Percentiles rank a stretch among this genome's conserved stretches.
Conservation (phyloP, 2,113 vertebrate species). For the Garra rufa region DNA sequence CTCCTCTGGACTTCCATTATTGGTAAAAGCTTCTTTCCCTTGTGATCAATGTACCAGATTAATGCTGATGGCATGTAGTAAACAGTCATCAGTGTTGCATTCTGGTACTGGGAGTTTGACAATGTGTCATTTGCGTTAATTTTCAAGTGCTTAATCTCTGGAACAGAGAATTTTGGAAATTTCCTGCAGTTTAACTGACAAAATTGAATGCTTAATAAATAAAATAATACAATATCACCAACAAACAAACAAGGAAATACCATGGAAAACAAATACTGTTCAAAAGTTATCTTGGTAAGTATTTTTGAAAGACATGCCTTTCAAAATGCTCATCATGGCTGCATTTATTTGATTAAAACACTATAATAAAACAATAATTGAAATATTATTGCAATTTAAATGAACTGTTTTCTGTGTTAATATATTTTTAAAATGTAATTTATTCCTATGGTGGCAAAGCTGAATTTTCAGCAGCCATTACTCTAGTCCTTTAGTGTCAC, state of each 20-base stretch:
- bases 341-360: neutral
- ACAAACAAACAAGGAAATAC: neutral
- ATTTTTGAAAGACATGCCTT: no score
- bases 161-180: neutral
- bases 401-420: neutral
- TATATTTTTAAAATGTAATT: neutral
- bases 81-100: neutral
- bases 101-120: neutral
- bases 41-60: constrained; percentile 53
- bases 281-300: no score
- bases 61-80: constrained; percentile 11
- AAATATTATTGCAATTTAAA: neutral
- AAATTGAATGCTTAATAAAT: constrained; percentile 11
- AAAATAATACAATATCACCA: neutral
- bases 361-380: no score
- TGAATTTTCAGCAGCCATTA: neutral
- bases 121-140: constrained; percentile 19
- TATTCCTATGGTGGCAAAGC: neutral
- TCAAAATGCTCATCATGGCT: no score
- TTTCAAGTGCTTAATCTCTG: constrained; percentile 15
- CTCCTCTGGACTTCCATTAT: constrained; percentile 9
- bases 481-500: no score
- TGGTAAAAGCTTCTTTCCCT: constrained; percentile 16
- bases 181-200: neutral
- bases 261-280: neutral